Conservation (phyloP, 1,140 invertebrate species). For the Drosophila grimshawi region DNA sequence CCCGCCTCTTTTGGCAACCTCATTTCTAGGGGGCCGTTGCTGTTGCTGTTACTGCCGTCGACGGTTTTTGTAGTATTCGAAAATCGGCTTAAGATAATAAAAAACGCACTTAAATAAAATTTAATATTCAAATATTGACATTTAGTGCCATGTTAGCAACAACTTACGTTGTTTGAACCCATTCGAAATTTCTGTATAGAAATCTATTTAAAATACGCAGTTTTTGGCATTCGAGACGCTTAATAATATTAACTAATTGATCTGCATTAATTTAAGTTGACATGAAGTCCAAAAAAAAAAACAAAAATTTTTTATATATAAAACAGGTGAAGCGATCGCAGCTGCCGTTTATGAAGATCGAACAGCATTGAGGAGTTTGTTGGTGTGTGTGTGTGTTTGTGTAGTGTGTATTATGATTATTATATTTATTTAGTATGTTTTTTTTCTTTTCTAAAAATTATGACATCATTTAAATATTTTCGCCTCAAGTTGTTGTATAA, state of each 20-base stretch:
- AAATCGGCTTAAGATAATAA: constrained; percentile 82
- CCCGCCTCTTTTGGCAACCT: constrained; percentile 67
- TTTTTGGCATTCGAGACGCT: constrained; percentile 61
- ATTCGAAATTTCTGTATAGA: constrained; percentile 18
- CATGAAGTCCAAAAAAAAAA: constrained; percentile 42
- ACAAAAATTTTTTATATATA: constrained; percentile 36
- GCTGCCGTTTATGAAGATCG: constrained; percentile 58
- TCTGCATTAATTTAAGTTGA: constrained; percentile 78
- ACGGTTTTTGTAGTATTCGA: constrained; percentile 68
- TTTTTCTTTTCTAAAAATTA: constrained; percentile 64
- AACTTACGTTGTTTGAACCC: constrained; percentile 61
- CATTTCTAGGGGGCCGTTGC: constrained; percentile 8
- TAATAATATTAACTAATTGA: constrained; percentile 83
- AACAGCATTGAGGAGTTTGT: constrained; percentile 42
- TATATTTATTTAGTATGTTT: constrained; percentile 56
- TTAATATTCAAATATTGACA: constrained; percentile 84
- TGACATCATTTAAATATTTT: constrained; percentile 83
- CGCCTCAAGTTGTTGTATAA: constrained; percentile 67
- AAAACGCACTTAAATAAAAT: constrained; percentile 84
- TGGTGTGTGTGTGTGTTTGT: constrained; percentile 33
- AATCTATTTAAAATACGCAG: constrained; percentile 53
- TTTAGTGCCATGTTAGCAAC: constrained; percentile 83
- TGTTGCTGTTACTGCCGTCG: constrained; percentile 31
- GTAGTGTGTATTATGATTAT: constrained; percentile 69
- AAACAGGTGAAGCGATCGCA: constrained; percentile 44